These are phyloP conservation scores for Drosophila testacea DNA, from an alignment of 2,888 invertebrate species.

Conservation along the genomic window DNA sequence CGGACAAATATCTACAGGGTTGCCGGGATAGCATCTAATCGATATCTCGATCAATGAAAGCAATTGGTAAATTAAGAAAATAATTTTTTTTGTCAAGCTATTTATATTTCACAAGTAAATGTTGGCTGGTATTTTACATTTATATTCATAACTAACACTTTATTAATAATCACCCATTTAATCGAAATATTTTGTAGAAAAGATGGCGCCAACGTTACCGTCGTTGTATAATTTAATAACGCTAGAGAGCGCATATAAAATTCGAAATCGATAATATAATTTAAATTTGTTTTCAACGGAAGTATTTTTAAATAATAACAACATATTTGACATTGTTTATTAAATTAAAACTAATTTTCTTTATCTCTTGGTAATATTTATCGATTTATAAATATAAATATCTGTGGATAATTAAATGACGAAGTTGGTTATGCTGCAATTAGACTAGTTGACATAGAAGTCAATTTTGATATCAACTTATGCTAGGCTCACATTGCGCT, in stretches of 20 bases:
- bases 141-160: background rate
- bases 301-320: no score
- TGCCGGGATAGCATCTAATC: background rate
- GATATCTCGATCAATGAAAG: background rate
- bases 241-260: background rate
- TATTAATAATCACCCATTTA: background rate
- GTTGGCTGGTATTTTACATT: background rate
- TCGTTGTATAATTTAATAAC: background rate
- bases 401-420: no score
- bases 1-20: background rate
- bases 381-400: no score
- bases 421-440: no score
- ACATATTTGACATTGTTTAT: no score
- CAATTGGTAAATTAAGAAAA: background rate
- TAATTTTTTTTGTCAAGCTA: no score
- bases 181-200: background rate
- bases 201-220: background rate
- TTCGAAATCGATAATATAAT: background rate
- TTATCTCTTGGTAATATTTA: no score
- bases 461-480: no score
- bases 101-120: background rate
- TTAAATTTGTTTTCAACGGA: no score
- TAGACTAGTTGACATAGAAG: no score
- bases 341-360: no score
- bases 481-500: no score